These are phyloP conservation scores for Peromyscus attwateri DNA, from an alignment of 2,797 vertebrate species.

Conservation along the genomic window DNA sequence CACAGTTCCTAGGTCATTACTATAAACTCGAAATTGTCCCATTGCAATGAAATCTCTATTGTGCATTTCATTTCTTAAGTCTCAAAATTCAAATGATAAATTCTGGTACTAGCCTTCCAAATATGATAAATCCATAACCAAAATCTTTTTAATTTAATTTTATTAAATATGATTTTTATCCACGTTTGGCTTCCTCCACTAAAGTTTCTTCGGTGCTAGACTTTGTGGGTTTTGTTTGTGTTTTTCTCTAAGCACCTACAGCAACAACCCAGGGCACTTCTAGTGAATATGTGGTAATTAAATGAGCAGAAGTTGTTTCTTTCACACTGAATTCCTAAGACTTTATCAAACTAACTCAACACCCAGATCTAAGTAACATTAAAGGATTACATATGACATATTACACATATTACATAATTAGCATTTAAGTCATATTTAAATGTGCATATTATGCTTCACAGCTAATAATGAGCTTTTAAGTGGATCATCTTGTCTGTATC, in stretches of 20 bases:
- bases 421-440: neutral
- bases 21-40: too few species aligned
- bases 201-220: neutral
- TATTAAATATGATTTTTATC: neutral
- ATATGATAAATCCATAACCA: too few species aligned
- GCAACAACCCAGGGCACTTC: neutral
- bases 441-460: neutral
- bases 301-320: neutral
- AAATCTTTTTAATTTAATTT: too few species aligned
- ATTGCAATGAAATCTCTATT: too few species aligned
- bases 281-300: neutral
- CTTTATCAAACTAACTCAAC: neutral
- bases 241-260: neutral
- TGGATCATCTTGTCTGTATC: neutral
- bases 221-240: neutral
- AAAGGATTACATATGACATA: neutral
- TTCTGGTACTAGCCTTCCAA: too few species aligned
- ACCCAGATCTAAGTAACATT: neutral
- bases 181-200: neutral
- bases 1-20: too few species aligned
- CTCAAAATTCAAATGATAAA: too few species aligned
- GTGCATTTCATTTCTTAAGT: too few species aligned
- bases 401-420: neutral
- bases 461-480: constrained; percentile 26
- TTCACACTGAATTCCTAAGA: neutral